Evolutionary conservation across 2,113 vertebrate genomes (phyloP).

Genomic region (Ptilonorhynchus violaceus): DNA sequence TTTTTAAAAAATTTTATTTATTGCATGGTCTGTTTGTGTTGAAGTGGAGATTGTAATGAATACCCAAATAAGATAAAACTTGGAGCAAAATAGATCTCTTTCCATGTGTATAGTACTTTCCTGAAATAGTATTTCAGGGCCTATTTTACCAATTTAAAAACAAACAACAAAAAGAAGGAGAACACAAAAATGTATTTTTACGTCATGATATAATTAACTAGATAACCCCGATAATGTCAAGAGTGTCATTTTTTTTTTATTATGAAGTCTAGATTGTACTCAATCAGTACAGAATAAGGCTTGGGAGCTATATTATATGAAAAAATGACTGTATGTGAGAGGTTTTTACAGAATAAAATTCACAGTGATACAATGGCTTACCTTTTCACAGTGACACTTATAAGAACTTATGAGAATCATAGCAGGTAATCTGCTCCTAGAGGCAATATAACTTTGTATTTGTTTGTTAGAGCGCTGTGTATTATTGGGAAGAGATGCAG

Average conservation of each 20-base stretch:
- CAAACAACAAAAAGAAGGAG: not conserved
- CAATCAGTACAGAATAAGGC: slow-evolving; percentile 20
- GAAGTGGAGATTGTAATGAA: not conserved
- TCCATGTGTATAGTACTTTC: not conserved
- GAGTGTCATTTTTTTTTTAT: slow-evolving; percentile 26
- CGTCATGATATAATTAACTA: slow-evolving; percentile 29
- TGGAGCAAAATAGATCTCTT: not conserved
- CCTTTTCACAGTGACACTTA: slow-evolving; percentile 66
- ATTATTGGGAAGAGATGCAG: not conserved
- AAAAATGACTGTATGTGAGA: slow-evolving; percentile 57
- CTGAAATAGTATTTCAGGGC: not conserved
- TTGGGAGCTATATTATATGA: slow-evolving; percentile 38
- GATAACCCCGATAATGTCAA: not conserved
- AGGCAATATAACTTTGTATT: slow-evolving; percentile 42
- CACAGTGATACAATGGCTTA: slow-evolving; percentile 61
- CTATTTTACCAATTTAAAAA: not conserved
- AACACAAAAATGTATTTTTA: not conserved
- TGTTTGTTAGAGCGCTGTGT: slow-evolving; percentile 9
- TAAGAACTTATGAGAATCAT: slow-evolving; percentile 65
- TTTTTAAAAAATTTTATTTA: not conserved
- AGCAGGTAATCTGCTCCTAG: slow-evolving; percentile 56
- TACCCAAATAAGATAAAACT: not conserved
- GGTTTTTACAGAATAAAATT: slow-evolving; percentile 65
- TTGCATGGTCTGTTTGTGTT: not conserved
- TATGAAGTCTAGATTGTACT: slow-evolving; percentile 45